Base-by-base conservation (phyloP, 2,888 invertebrate genomes). In the Muscina levida region DNA sequence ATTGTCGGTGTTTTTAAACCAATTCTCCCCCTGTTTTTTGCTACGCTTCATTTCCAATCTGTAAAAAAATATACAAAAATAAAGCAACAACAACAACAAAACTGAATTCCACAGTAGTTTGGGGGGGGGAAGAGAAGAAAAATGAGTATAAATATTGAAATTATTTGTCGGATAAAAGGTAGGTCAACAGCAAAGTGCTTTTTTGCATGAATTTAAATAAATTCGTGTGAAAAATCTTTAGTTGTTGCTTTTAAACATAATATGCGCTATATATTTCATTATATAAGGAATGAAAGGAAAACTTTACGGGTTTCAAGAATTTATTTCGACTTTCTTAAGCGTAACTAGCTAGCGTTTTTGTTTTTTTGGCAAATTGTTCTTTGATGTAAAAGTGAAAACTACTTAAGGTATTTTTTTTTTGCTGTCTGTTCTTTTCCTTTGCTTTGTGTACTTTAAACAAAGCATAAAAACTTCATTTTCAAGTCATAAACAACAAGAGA, bases 1-100 rank as follows among this genome's bases (percentile, higher is more conserved):
- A 75, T 72, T 75, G 71, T 59, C 51, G 79, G 42, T 67, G 31
- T 53, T 71, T 72, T 62, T 42, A 26, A 57, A 24, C 66, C 15
- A 24, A 59, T 39, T n/a, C 57, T 56, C 72, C 26, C 53, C 4
- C 48, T 5, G n/a, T 46, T 73, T 66, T 67, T 37, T 46, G 31
- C 24, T 26, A 26, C n/a, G n/a, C n/a, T n/a, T n/a, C n/a, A n/a
- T n/a, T n/a, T n/a, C n/a, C n/a, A n/a, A n/a, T n/a, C n/a, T n/a
- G n/a, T 11, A 15, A 59, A 15, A 39, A 59, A 15, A 59, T 10
- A 59, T 17, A 6, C 17, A 31, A 57, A 57, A 31, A 5, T 24
- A 13, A 10, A 13, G 53, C 10, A 31, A 17, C 37, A 59, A 37
- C 39, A 37, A 15, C 31, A 26, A 59, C 19, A 17, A 59, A n/a